These are phyloP conservation scores for Cavia porcellus DNA, from an alignment of 2,113 vertebrate genomes.

Conservation along the genomic window DNA sequence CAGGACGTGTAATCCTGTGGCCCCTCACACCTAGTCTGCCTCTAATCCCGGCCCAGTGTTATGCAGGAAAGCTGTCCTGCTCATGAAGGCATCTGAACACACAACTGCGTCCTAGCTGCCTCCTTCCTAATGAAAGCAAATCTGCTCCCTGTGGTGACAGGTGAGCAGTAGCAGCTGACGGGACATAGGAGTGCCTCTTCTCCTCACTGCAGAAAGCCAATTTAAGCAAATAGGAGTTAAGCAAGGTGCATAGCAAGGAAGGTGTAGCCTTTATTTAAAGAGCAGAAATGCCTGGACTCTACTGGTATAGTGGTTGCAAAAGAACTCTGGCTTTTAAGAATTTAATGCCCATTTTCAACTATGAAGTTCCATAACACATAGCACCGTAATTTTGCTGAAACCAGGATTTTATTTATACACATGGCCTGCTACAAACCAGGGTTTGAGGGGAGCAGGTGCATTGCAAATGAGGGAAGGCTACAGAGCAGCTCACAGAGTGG, in stretches of 20 bases:
- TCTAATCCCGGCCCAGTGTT: background rate
- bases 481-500: background rate
- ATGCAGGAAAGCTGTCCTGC: background rate
- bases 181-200: background rate
- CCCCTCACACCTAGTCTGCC: background rate
- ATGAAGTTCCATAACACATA: fast-evolving
- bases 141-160: background rate
- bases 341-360: background rate
- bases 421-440: background rate
- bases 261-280: background rate
- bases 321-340: constrained; percentile 1
- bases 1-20: background rate
- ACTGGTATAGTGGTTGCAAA: background rate
- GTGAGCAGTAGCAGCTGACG: background rate
- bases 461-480: background rate
- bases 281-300: constrained; percentile 23
- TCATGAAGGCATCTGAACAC: background rate
- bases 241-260: background rate
- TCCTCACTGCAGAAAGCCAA: background rate
- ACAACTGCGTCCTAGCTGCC: background rate
- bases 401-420: background rate
- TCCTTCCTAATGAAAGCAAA: background rate
- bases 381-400: background rate
- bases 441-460: background rate
- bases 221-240: background rate